A percentile compares a stretch with the other conserved stretches of the same genome.
Evolutionary conservation across 2,113 vertebrate species (phyloP).

Genomic region (Holacanthus passer): DNA sequence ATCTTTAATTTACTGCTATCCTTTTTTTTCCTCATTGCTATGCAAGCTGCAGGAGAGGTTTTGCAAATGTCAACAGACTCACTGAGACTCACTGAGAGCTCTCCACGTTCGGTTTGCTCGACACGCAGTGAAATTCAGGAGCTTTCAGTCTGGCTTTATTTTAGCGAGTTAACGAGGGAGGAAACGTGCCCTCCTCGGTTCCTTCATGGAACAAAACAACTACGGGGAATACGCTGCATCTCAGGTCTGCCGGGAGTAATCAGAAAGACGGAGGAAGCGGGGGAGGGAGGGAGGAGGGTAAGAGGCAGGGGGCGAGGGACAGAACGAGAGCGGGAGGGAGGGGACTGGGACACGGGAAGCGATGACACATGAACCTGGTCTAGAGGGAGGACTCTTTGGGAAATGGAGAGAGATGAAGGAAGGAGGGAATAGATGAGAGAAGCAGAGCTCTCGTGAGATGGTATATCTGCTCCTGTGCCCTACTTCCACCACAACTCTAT

Average conservation of each 20-base stretch:
- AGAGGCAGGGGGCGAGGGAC: constrained; percentile 6
- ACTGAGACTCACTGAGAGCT: not conserved
- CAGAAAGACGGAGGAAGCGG: constrained; percentile 7
- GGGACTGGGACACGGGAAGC: not conserved
- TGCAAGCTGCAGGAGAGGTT: not conserved
- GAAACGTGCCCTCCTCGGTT: constrained; percentile 32
- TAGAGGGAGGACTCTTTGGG: constrained; percentile 19
- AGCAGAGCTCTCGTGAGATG: not conserved
- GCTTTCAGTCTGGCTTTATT: not conserved
- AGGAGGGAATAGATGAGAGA: constrained; percentile 1
- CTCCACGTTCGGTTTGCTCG: not conserved
- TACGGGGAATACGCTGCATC: constrained; percentile 29
- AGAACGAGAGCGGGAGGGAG: constrained; percentile 9
- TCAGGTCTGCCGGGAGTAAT: constrained; percentile 44
- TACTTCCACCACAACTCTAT: not conserved
- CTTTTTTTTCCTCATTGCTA: not conserved
- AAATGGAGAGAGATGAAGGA: constrained; percentile 18
- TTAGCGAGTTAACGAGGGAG: constrained; percentile 36
- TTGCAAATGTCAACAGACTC: not conserved
- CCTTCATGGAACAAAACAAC: constrained; percentile 45
- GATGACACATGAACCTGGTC: constrained; percentile 37
- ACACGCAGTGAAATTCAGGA: not conserved
- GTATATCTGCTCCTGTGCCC: not conserved
- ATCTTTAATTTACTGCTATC: not conserved
- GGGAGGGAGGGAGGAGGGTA: constrained; percentile 8